Evolutionary conservation across 2,888 invertebrate genomes (phyloP), one percentile per base, ranked within the genome.

Genomic region (Cerastis leucographa): DNA sequence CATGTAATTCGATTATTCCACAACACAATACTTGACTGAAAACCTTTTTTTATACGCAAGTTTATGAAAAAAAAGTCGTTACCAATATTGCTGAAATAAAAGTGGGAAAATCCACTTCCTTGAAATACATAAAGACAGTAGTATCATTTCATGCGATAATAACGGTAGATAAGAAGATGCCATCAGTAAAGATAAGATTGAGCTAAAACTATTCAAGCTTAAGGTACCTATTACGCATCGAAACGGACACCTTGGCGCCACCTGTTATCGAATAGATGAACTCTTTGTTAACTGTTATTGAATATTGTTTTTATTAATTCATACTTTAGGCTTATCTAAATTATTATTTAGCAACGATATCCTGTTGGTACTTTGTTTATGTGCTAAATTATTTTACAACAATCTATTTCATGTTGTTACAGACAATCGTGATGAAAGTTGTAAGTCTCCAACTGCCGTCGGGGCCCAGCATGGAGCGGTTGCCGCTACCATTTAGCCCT

Each of bases 401-500:
- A 11, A 59, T 14, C 29, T 59, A 71, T 70, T 70, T 81, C 25
- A 67, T 78, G 12, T 91, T 87, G 89, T 96, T 94, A 85, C 95
- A 96, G 96, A 94, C 90, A 90, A 88, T 91, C 95, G 95, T 92
- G 91, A 97, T 97, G 97, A 97, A 97, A 97, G 97, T 97, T 94
- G 97, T 97, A 94, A 97, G 97, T 94, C 96, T 97, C 93, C 97
- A 97, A 97, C 93, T 98, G 96, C 97, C 98, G 92, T 97, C 98
- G 89, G 97, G 97, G 96, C 97, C 97, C 81, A 97, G 97, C 87
- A 98, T 98, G 97, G 98, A 98, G 95, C 97, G 98, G 90, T 96
- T 98, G 88, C 98, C 98, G 94, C 97, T 99, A 89, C 98, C 98
- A 86, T 98, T 99, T 94, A 98, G 98, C 97, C 97, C 98, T 44